These are phyloP conservation scores for Leptosomus discolor DNA, from an alignment of 2,113 vertebrate species.

Conservation along the genomic window DNA sequence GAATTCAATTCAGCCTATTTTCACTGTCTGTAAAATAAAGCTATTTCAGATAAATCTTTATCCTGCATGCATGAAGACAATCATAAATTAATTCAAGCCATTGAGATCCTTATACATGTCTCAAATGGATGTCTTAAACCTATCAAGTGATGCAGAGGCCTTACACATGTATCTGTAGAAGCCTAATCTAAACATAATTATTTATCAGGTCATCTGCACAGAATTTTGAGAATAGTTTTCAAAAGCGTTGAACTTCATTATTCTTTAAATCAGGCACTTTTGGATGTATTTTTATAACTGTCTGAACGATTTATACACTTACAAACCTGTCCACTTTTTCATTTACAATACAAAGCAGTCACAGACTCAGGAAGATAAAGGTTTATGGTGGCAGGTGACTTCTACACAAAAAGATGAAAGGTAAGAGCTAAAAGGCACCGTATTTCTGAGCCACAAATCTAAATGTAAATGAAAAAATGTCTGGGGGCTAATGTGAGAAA, in stretches of 20 bases:
- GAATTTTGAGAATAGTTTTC: neutral
- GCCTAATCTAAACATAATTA: neutral
- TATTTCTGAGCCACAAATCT: neutral
- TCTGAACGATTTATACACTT: neutral
- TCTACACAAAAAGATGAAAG: slow-evolving; percentile 4
- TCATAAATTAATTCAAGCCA: neutral
- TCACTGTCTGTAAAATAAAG: neutral
- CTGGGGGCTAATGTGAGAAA: neutral
- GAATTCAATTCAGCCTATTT: neutral
- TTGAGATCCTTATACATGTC: neutral
- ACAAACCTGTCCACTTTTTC: neutral
- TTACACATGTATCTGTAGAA: neutral
- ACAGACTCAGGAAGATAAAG: neutral
- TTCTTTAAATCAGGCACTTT: neutral
- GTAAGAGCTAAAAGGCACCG: neutral
- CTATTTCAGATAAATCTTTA: neutral
- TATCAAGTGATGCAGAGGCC: neutral
- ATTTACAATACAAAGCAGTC: neutral
- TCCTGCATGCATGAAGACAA: neutral
- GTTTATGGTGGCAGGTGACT: slow-evolving; percentile 30
- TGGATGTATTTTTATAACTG: neutral
- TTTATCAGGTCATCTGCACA: neutral
- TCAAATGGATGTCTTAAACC: neutral
- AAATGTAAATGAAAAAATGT: slow-evolving; percentile 23
- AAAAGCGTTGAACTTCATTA: neutral